Evolutionary conservation across 2,888 invertebrate genomes (phyloP).

Genomic region (Frankliniella intonsa): DNA sequence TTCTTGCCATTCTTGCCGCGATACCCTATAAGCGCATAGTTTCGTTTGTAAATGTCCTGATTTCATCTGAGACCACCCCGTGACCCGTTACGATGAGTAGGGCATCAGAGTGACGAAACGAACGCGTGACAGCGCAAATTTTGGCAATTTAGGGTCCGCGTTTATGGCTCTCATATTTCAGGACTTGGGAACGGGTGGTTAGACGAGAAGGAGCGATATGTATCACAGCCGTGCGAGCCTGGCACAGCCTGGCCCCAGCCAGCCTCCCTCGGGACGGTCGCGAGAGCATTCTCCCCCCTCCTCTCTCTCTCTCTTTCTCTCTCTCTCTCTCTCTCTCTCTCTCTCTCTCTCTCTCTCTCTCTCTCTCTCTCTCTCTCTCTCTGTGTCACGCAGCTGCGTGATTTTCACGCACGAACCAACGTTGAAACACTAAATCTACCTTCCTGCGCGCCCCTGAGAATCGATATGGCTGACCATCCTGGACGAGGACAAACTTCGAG

Average conservation of each 20-base stretch:
- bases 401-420: no score
- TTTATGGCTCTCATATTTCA: not conserved
- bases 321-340: not conserved
- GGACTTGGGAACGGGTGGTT: not conserved
- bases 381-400: not conserved
- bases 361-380: conserved; percentile 1
- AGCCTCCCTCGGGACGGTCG: no score
- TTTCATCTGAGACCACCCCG: no score
- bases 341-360: conserved; percentile 1
- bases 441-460: not conserved
- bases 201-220: not conserved
- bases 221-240: no score
- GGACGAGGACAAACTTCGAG: no score
- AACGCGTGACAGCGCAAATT: not conserved
- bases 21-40: no score
- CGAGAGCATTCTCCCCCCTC: not conserved
- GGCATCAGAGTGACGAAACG: not conserved
- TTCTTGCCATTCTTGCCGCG: no score
- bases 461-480: no score
- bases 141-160: not conserved
- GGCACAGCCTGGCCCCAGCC: no score
- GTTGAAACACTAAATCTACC: no score
- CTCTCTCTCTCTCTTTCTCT: not conserved
- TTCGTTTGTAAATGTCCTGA: no score
- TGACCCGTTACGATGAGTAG: no score